Evolutionary conservation across 2,888 invertebrate genomes (phyloP), one percentile per base, ranked within the genome.

Genomic region (Buathra laborator): DNA sequence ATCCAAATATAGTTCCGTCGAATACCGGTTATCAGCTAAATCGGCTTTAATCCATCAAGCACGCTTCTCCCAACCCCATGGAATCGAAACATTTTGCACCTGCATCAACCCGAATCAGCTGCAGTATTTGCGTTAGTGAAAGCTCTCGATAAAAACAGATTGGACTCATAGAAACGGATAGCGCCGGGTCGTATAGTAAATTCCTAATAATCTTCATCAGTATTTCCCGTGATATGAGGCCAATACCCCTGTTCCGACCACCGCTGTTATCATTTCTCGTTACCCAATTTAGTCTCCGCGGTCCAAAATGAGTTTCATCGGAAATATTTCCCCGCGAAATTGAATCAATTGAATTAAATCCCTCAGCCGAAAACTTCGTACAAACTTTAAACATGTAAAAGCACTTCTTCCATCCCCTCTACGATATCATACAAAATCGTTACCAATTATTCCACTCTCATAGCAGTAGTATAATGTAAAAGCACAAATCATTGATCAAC

Each of bases 401-500:
- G 81, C 68, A 64, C 53, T 81, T 37, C 37, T 37, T 37, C 37
- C 37, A 9, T 1, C 24, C 24, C 46, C 32, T 48, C 64, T 56
- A 32, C 46, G 53, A 78, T 70, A 68, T 84, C 46, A 59, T 1
- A 46, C 48, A 37, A 74, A 81, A 53, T 70, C 74, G 66, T 32
- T 51, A 56, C 72, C 82, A 78, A 81, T 84, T 84, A 74, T 84
- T 81, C 37, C 16, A 68, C 32, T 77, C 53, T 74, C 37, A 68
- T 59, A 75, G 62, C 32, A 62, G 66, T 19, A 16, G 24, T 70
- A 51, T 79, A 82, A 71, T 71, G 56, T 43, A 70, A n/a, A 67
- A 66, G 79, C 59, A 71, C 70, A 67, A 83, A 79, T 80, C 75
- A 85, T 83, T 79, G 75, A 83, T 85, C 79, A 71, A 85, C 71